Conservation (phyloP, 1,140 invertebrate genomes). For the Battus philenor region DNA sequence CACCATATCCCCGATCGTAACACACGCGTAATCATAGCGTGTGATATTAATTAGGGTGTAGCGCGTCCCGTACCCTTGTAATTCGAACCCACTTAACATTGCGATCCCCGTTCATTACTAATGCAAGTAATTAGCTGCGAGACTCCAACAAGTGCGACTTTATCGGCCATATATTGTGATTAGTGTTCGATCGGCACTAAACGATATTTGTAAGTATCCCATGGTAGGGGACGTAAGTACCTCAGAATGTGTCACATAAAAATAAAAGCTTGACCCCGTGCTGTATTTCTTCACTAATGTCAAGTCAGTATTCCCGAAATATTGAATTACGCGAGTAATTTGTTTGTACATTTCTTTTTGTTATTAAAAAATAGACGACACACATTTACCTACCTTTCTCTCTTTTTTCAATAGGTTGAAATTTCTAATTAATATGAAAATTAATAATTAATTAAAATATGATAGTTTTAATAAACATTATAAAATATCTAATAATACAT, state of each 20-base stretch:
- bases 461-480: too few species aligned
- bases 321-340: conserved; percentile 9
- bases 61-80: conserved; percentile 17
- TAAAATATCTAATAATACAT: too few species aligned
- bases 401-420: too few species aligned
- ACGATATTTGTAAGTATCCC: conserved; percentile 23
- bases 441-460: too few species aligned
- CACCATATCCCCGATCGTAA: conserved; percentile 10
- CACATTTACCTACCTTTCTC: too few species aligned
- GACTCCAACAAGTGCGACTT: conserved; percentile 45
- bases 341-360: conserved; percentile 18
- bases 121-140: conserved; percentile 66
- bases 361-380: too few species aligned
- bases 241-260: conserved; percentile 27
- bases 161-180: conserved; percentile 65
- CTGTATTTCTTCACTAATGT: conserved; percentile 65
- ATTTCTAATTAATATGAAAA: too few species aligned
- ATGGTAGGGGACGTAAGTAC: conserved; percentile 28
- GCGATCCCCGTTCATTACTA: conserved; percentile 50
- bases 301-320: conserved; percentile 30
- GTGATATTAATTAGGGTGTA: conserved; percentile 40
- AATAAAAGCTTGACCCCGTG: conserved; percentile 41
- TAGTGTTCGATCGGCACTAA: conserved; percentile 61
- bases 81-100: conserved; percentile 20
- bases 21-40: conserved; percentile 30